phyloP scores from a whole-genome alignment of 2,797 vertebrate species.

The Tenualosa thibaudeaui region DNA sequence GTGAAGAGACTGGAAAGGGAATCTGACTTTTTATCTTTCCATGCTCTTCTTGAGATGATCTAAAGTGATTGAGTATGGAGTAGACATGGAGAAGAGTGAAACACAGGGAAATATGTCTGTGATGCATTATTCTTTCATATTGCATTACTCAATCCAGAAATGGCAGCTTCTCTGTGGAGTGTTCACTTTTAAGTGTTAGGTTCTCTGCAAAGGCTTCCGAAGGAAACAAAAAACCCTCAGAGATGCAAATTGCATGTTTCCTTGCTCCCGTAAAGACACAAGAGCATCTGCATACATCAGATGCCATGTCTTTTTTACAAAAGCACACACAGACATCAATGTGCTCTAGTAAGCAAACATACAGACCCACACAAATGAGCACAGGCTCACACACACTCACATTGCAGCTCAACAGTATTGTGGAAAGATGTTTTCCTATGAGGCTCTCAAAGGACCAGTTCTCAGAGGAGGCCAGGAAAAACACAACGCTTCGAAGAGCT shows the following conservation, averaged over 20 bases:
- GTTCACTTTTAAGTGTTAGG: constrained; percentile 17
- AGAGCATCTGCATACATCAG: neutral
- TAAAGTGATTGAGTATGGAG: neutral
- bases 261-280: neutral
- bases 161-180: neutral
- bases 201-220: neutral
- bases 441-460: constrained; percentile 38
- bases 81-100: neutral
- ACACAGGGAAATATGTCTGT: neutral
- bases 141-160: neutral
- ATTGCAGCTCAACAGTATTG: constrained; percentile 1
- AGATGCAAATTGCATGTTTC: constrained; percentile 1
- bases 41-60: neutral
- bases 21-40: neutral
- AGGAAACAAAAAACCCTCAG: neutral
- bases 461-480: constrained; percentile 67
- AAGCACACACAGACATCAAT: neutral
- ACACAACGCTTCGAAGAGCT: constrained; percentile 54
- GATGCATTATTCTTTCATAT: constrained; percentile 17
- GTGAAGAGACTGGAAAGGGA: neutral
- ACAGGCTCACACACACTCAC: neutral
- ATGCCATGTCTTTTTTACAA: neutral
- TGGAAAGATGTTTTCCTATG: constrained; percentile 19
- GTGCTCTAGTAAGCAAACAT: neutral
- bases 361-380: neutral